Evolutionary conservation across 2,888 invertebrate genomes (phyloP).

Genomic region (Pteria penguin): DNA sequence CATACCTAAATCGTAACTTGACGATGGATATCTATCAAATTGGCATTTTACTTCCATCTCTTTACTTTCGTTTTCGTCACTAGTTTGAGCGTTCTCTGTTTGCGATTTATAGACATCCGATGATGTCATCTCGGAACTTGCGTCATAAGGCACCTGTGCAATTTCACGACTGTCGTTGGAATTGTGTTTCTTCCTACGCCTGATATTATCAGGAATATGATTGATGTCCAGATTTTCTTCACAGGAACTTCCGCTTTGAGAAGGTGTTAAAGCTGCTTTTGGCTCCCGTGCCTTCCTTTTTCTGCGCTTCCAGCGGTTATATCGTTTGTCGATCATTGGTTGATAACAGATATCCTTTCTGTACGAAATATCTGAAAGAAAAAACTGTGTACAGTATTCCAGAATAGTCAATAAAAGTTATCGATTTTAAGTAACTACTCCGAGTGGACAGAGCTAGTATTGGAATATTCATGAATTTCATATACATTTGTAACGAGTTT

Average conservation of each 20-base stretch:
- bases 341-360: conserved; percentile 30
- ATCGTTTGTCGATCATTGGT: conserved; percentile 45
- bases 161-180: background rate
- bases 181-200: background rate
- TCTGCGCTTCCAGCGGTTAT: conserved; percentile 46
- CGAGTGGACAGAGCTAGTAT: no score
- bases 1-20: no score
- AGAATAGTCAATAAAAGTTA: no score
- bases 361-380: conserved; percentile 22
- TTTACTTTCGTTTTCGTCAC: no score
- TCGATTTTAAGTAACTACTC: no score
- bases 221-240: conserved; percentile 8
- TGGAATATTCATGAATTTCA: no score
- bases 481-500: no score
- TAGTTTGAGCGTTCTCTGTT: no score
- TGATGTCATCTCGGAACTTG: conserved; percentile 23
- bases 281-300: background rate
- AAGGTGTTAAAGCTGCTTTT: background rate
- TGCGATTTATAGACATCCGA: no score
- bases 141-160: conserved; percentile 1
- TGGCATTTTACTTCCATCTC: no score
- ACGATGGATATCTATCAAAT: no score
- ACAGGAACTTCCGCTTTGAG: conserved; percentile 11
- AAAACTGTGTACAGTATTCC: no score
- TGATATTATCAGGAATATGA: background rate